Evolutionary conservation across 2,888 invertebrate species (phyloP).

Genomic region (Athrips mouffetella): DNA sequence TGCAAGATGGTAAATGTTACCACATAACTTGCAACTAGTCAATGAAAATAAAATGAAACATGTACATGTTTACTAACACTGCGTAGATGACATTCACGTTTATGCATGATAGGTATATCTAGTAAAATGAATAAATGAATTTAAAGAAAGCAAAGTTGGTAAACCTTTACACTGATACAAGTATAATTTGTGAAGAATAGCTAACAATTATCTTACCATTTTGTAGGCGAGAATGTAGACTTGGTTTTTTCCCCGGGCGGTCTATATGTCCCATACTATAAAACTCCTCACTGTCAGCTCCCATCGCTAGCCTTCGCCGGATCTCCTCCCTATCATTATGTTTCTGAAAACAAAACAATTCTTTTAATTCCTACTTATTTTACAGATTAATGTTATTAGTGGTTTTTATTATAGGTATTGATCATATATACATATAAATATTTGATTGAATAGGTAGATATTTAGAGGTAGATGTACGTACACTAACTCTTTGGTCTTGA

Average conservation of each 20-base stretch:
- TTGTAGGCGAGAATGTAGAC: constrained; percentile 91
- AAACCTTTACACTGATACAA: neutral
- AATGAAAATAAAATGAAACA: no score
- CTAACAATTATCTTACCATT: constrained; percentile 79
- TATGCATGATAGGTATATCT: no score
- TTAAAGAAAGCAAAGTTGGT: neutral
- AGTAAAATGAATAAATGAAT: neutral
- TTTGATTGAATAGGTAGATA: neutral
- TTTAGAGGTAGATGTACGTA: neutral
- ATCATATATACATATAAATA: no score
- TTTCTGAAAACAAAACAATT: constrained; percentile 78
- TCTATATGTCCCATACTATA: constrained; percentile 79
- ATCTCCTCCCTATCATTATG: constrained; percentile 96
- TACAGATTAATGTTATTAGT: no score
- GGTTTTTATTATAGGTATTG: no score
- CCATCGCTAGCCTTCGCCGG: constrained; percentile 91
- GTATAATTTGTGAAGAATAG: neutral
- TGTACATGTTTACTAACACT: no score
- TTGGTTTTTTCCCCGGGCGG: constrained; percentile 89
- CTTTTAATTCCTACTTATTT: no score
- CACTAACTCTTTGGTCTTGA: constrained; percentile 48
- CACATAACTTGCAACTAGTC: no score
- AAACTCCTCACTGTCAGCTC: constrained; percentile 86
- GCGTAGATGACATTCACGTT: no score
- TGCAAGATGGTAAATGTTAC: neutral